Evolutionary conservation across 64 coral and sea anemone species (phyloP).

Genomic region (Pocillopora verrucosa): DNA sequence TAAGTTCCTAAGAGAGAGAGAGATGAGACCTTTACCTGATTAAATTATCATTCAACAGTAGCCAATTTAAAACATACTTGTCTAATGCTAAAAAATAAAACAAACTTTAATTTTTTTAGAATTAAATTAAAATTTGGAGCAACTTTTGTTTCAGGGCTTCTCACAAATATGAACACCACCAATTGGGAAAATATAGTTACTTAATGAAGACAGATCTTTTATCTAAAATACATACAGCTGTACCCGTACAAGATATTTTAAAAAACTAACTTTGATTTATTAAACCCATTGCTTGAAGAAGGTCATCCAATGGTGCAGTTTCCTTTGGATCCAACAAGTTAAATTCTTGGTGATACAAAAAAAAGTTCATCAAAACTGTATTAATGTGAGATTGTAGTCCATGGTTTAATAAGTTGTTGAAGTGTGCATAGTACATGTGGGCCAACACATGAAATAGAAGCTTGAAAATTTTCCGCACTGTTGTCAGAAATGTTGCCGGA

Average conservation of each 20-base stretch:
- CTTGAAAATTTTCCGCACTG: constrained; percentile 89
- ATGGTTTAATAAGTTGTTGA: constrained; percentile 78
- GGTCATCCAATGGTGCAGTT: constrained; percentile 89
- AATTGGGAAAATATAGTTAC: constrained; percentile 30
- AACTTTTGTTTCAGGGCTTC: background rate
- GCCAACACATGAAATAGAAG: constrained; percentile 88
- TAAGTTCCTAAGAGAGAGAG: too few species aligned
- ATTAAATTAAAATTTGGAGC: constrained; percentile 6
- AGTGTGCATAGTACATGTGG: constrained; percentile 93
- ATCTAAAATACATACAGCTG: background rate
- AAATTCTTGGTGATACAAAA: constrained; percentile 88
- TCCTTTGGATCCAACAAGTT: constrained; percentile 89
- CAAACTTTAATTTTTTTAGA: background rate
- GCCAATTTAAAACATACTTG: constrained; percentile 11
- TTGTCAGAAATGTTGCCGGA: constrained; percentile 74
- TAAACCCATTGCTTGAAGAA: constrained; percentile 88
- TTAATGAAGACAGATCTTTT: constrained; percentile 12
- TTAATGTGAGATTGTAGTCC: constrained; percentile 82
- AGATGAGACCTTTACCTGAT: too few species aligned
- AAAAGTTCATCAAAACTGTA: constrained; percentile 93
- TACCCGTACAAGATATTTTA: constrained; percentile 25
- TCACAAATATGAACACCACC: constrained; percentile 38
- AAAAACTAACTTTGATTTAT: constrained; percentile 40
- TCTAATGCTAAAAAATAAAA: background rate
- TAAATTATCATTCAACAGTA: too few species aligned